Evolutionary conservation across 2,797 vertebrate species (phyloP), one percentile per base, ranked within the genome.

Genomic region (Cetoscarus ocellatus): DNA sequence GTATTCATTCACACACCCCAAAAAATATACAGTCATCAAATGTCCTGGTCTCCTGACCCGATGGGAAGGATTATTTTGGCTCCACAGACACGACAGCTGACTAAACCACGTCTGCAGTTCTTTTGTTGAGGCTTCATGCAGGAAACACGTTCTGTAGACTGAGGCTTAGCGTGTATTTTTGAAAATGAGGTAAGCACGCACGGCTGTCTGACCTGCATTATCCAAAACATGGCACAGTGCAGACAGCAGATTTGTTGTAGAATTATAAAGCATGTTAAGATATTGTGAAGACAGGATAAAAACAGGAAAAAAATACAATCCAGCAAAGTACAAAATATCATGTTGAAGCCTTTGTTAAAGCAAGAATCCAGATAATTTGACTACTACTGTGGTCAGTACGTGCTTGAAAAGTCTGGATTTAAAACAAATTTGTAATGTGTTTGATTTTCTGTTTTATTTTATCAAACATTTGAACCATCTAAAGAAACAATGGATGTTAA

Each of bases 21-120:
- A 11, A 2, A n/a, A 36, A 49, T 3, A 12, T n/a, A 9, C 36
- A 45, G 10, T 34, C 48, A 15, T 36, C 13, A 53, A 55, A 61
- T 57, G 49, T n/a, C 70, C 53, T 73, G 70, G 70, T 78, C 57
- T 70, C 44, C 5, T 71, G 67, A 51, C 67, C 60, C 70, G 68
- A 66, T 70, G 43, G 18, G 54, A 17, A 65, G 86, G 88, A 91
- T 91, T 89, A 90, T 71, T 57, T 57, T 61, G 76, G 84, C 75
- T 83, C 60, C 54, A 75, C 73, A 44, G 60, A 64, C 63, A 81
- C 75, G 84, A 86, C 70, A 63, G 51, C 59, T 3, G 15, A 65
- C 75, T 71, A 53, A 85, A 83, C 73, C 15, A 13, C 36, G 86
- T 85, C 89, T 83, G 90, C 84, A 84, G 39, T 90, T 86, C 70